Evolutionary conservation across 2,113 vertebrate species (phyloP).

Genomic region (Boulengeromyrus knoepffleri): DNA sequence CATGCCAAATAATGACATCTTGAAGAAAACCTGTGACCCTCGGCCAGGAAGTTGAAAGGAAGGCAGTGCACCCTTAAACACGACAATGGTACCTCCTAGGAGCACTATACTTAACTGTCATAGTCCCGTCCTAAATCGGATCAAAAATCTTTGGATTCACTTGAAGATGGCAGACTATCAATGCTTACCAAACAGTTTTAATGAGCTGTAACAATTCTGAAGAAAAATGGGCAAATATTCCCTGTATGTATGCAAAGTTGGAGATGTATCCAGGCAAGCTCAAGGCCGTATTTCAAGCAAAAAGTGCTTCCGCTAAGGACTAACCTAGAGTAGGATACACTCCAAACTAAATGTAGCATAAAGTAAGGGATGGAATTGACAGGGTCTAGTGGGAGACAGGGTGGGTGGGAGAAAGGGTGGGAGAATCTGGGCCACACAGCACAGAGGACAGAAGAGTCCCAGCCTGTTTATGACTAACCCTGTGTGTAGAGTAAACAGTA

Average conservation of each 20-base stretch:
- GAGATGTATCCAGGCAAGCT: neutral
- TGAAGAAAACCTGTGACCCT: neutral
- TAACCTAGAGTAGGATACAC: neutral
- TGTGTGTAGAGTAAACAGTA: slow-evolving; percentile 16
- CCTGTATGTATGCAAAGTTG: neutral
- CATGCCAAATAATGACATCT: neutral
- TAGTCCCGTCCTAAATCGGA: neutral
- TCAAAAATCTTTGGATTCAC: neutral
- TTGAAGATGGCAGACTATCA: neutral
- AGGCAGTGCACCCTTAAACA: neutral
- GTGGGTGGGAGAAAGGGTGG: no score
- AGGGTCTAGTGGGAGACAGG: neutral
- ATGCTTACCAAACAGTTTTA: neutral
- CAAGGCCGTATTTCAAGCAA: neutral
- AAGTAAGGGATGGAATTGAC: neutral
- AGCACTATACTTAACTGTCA: neutral
- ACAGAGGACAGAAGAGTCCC: neutral
- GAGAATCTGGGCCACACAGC: neutral
- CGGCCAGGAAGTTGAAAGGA: neutral
- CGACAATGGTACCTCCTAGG: neutral
- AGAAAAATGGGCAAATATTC: neutral
- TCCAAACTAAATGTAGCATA: neutral
- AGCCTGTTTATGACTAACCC: neutral
- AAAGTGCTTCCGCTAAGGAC: neutral
- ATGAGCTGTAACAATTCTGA: neutral